These are phyloP conservation scores for Melanotaenia trifasciata DNA, from an alignment of 2,797 vertebrate genomes.

Conservation along the genomic window DNA sequence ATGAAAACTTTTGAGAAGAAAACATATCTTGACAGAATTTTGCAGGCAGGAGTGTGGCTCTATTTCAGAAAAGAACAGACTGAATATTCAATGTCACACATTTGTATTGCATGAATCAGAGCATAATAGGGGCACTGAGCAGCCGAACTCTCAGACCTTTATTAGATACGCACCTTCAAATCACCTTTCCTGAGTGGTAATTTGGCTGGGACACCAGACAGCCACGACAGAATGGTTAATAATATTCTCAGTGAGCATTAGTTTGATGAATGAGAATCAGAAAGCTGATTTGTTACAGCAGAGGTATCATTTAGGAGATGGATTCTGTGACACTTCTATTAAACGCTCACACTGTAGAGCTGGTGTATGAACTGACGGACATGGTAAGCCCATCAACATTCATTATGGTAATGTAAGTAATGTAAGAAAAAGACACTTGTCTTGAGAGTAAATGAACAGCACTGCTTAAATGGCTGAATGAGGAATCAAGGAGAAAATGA, in stretches of 20 bases:
- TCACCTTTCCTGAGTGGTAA: conserved; percentile 41
- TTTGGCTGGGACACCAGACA: conserved; percentile 31
- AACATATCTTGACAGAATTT: neutral
- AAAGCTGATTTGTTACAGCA: conserved; percentile 50
- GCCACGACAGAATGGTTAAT: conserved; percentile 31
- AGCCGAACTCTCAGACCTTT: conserved; percentile 13
- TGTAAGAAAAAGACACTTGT: conserved; percentile 33
- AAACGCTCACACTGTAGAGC: conserved; percentile 24
- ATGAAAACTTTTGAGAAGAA: neutral
- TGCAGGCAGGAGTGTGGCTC: neutral
- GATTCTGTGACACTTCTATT: conserved; percentile 50
- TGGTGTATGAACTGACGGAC: conserved; percentile 23
- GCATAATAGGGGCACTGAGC: conserved; percentile 18
- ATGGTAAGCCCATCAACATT: conserved; percentile 41
- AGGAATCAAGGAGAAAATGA: conserved; percentile 37
- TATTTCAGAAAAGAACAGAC: neutral
- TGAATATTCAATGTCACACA: conserved; percentile 33
- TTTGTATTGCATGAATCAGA: conserved; percentile 34
- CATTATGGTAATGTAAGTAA: conserved; percentile 44
- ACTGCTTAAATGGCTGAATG: conserved; percentile 9
- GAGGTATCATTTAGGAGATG: conserved; percentile 41
- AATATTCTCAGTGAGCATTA: conserved; percentile 47
- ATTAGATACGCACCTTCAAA: conserved; percentile 28
- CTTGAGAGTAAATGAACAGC: conserved; percentile 40
- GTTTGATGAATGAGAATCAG: conserved; percentile 51